Base-by-base conservation (phyloP, 2,888 invertebrate genomes). In the Augochlorella aurata region DNA sequence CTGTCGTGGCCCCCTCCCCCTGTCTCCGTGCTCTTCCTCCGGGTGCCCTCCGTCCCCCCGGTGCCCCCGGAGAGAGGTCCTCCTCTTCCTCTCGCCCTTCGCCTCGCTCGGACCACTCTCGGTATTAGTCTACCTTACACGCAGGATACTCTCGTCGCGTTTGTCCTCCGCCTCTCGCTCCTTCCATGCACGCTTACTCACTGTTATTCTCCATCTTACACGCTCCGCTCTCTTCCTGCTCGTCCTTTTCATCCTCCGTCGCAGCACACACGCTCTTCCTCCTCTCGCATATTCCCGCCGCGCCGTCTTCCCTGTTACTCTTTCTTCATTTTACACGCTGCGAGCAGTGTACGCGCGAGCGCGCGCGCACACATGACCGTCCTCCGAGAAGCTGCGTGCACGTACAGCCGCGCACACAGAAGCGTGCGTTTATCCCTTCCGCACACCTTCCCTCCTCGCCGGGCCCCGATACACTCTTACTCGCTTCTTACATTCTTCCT, bases 401-500 rank as follows among this genome's bases (percentile, higher is more conserved):
- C 61, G 24, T 18, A 61, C 2, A 61, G 16, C 2, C 8, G 61
- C 3, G 16, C 29, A 9, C 29, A 21, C 54, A 12, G 5, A 1
- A 10, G 24, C 21, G 21, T 12, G 58, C 58, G 58, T 58, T 58
- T 58, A 58, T 58, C 58, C 58, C 58, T 24, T 58, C 58, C 24
- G 61, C 61, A 61, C 61, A 61, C 29, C 29, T 61, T 18, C 7
- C 29, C 61, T 61, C 29, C 29, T 29, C 16, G 61, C 24, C 54
- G 61, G 24, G 29, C 61, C 61, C 24, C 67, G 75, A 73, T 73
- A 77, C 72, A 47, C 72, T 84, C 81, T 85, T 54, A 21, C 80
- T 78, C 83, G 54, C 76, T 81, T 82, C 77, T 77, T 70, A 74
- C 82, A 85, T 81, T 83, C 85, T 80, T 80, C 87, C 80, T 84